These are phyloP conservation scores for Harpagifer antarcticus DNA, from an alignment of 2,797 vertebrate genomes.

Conservation along the genomic window DNA sequence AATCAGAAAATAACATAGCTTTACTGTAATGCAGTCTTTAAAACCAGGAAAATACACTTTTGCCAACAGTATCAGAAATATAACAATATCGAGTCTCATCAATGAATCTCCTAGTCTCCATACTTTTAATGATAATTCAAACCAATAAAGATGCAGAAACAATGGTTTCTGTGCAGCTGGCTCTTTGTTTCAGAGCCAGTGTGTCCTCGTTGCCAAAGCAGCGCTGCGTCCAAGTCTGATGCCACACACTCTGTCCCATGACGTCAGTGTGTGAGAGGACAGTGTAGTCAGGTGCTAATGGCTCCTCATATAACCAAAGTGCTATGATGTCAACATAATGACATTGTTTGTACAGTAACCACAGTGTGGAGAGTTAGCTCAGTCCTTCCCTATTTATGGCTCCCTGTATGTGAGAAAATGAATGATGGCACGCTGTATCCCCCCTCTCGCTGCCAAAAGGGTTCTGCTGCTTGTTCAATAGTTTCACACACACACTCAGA, in stretches of 20 bases:
- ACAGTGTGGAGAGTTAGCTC: slow-evolving; percentile 66
- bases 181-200: slow-evolving; percentile 47
- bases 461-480: slow-evolving; percentile 42
- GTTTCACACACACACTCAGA: slow-evolving; percentile 44
- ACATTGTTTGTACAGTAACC: slow-evolving; percentile 83
- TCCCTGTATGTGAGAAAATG: slow-evolving; percentile 69
- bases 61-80: too few species aligned
- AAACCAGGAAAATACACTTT: too few species aligned
- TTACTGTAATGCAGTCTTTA: too few species aligned
- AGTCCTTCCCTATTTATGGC: slow-evolving; percentile 71
- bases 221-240: slow-evolving; percentile 57
- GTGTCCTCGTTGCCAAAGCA: slow-evolving; percentile 60
- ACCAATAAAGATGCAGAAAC: neutral
- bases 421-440: slow-evolving; percentile 58
- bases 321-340: slow-evolving; percentile 83
- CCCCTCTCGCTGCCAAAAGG: slow-evolving; percentile 59
- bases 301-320: slow-evolving; percentile 75
- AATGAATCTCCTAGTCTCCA: neutral
- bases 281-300: slow-evolving; percentile 72
- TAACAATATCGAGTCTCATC: too few species aligned
- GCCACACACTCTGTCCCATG: slow-evolving; percentile 74
- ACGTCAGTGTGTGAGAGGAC: slow-evolving; percentile 75
- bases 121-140: neutral
- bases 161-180: slow-evolving; percentile 39
- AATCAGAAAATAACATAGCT: too few species aligned